Evolutionary conservation across 2,797 vertebrate species (phyloP), one percentile per base, ranked within the genome.

Genomic region (Enteromius fasciolatus): DNA sequence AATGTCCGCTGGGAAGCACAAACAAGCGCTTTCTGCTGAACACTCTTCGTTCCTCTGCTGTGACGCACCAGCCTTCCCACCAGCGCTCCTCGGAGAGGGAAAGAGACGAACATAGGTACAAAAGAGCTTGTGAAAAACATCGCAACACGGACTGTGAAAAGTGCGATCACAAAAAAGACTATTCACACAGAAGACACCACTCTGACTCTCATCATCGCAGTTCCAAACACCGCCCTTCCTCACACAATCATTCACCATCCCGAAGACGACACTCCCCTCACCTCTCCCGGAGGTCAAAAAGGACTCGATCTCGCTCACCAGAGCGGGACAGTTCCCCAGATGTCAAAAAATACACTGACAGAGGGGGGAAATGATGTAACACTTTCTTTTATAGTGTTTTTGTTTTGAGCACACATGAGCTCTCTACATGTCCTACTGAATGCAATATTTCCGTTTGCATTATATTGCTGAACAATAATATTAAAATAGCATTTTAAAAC

Each of bases 1-100:
- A 98, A 90, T 99, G 98, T 90, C 98, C 98, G 28, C 93, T 99
- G 20, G 95, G 91, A 72, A 94, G 95, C 89, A 95, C 97, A 87
- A 99, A 99, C 94, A 99, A 99, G 91, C 95, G 97, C 82, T 99
- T 99, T 92, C 95, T 99, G 59, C 90, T 99, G 83, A 99, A 99
- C 94, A 99, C 97, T 4, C 95, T 99, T 87, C 97, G 97, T 88
- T 96, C 96, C 79, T 95, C 96, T 0, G 86, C 91, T 79, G 74
- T 92, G 28, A 88, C 91, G 78, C 86, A 41, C 15, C 86, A 6
- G 69, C 23, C 82, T 31, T 23, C 63, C 0, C 89, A 89, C 23
- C 80, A 87, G 3, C 61, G 66, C 20, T 57, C 67, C 0, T 3
- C 88, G 75, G 50, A 77, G 1, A 86, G 89, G 85, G 88, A 88